Conservation (phyloP, 2,888 invertebrate genomes). For the Griposia aprilina region DNA sequence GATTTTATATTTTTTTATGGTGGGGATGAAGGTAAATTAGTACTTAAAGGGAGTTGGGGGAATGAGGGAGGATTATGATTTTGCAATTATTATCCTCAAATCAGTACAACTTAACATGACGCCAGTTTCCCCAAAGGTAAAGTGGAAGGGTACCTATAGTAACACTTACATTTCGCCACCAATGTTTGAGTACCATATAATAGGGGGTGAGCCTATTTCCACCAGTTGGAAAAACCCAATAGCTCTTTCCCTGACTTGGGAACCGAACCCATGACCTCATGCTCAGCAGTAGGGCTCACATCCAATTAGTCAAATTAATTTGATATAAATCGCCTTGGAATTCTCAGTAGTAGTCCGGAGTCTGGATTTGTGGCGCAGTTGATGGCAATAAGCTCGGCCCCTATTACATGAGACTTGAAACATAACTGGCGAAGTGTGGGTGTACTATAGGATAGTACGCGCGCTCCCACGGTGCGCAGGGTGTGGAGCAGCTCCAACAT, state of each 20-base stretch:
- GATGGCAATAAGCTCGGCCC: too few relatives aligned
- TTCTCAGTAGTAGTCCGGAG: too few relatives aligned
- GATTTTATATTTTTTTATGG: constrained; percentile 38
- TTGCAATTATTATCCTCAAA: background rate
- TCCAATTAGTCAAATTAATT: background rate
- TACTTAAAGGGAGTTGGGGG: background rate
- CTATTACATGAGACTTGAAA: too few relatives aligned
- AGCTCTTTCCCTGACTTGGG: background rate
- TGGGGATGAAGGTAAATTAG: background rate
- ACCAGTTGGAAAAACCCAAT: too few relatives aligned
- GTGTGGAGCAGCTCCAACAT: too few relatives aligned
- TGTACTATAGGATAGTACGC: too few relatives aligned
- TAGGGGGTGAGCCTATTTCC: background rate
- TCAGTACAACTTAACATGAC: too few relatives aligned
- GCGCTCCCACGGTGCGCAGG: too few relatives aligned
- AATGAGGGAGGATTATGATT: background rate
- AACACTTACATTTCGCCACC: background rate
- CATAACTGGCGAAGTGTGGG: too few relatives aligned
- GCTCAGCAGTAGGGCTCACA: background rate
- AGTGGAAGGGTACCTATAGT: too few relatives aligned
- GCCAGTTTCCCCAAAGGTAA: too few relatives aligned
- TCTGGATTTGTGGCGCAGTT: too few relatives aligned
- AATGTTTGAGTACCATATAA: background rate
- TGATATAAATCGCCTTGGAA: background rate
- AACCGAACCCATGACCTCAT: background rate